phyloP scores from a whole-genome alignment of 2,113 vertebrate genomes.

The Hippotragus niger region DNA sequence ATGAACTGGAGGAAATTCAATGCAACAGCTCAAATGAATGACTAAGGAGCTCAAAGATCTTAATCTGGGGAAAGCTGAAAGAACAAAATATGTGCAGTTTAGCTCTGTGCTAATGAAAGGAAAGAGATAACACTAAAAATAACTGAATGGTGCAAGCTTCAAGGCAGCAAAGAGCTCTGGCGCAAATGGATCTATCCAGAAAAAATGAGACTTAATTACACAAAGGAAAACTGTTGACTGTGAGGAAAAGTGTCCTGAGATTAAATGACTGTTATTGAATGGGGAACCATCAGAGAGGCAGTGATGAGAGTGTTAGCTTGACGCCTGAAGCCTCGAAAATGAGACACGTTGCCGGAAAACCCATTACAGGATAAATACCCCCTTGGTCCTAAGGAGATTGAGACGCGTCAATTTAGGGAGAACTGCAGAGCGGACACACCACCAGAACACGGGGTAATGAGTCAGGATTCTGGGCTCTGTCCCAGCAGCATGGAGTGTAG shows the following conservation, averaged over 20 bases:
- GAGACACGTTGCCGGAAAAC: slow-evolving; percentile 2
- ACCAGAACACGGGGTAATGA: background rate
- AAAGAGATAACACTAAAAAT: slow-evolving; percentile 71
- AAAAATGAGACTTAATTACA: slow-evolving; percentile 66
- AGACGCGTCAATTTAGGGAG: background rate
- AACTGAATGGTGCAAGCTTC: slow-evolving; percentile 57
- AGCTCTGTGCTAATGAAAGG: slow-evolving; percentile 68
- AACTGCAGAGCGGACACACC: background rate
- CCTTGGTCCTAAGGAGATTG: slow-evolving; percentile 12
- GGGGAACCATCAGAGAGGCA: slow-evolving; percentile 47
- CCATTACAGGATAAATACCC: slow-evolving; percentile 42
- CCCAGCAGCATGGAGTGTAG: background rate
- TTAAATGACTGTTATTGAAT: slow-evolving; percentile 63
- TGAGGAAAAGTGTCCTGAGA: slow-evolving; percentile 50
- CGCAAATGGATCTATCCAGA: slow-evolving; percentile 56
- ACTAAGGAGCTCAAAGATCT: slow-evolving; percentile 62
- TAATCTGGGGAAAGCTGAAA: slow-evolving; percentile 66
- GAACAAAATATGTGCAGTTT: slow-evolving; percentile 66
- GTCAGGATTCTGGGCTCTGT: background rate
- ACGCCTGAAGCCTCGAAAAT: slow-evolving; percentile 31
- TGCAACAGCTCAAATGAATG: slow-evolving; percentile 62
- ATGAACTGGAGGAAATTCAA: slow-evolving; percentile 57
- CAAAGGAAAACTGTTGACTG: slow-evolving; percentile 56
- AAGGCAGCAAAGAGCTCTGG: slow-evolving; percentile 58
- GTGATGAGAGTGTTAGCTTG: slow-evolving; percentile 23